These are phyloP conservation scores for Drosophila auraria DNA, from an alignment of 1,140 invertebrate genomes.

Conservation along the genomic window DNA sequence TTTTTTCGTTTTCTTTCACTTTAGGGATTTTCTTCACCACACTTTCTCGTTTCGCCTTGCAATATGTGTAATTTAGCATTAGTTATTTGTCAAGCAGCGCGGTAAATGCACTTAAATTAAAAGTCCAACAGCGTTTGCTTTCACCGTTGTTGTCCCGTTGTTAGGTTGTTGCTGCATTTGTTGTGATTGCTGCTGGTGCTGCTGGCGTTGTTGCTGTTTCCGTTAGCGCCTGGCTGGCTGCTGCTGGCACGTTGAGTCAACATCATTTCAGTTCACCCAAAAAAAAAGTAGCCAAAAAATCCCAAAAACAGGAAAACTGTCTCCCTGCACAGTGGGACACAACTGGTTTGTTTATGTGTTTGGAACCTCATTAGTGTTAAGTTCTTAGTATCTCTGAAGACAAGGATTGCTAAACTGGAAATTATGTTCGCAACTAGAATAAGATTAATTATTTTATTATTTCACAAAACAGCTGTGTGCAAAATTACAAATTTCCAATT, in stretches of 20 bases:
- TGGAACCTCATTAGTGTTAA: no score
- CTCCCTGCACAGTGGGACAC: slow-evolving; percentile 28
- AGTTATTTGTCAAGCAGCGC: slow-evolving; percentile 31
- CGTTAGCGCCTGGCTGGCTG: slow-evolving; percentile 55
- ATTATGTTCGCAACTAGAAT: no score
- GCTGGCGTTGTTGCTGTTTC: slow-evolving; percentile 19
- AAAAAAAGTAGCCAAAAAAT: slow-evolving; percentile 32
- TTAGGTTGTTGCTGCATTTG: slow-evolving; percentile 37
- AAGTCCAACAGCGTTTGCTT: slow-evolving; percentile 2
- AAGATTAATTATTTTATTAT: no score
- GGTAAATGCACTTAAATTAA: slow-evolving; percentile 29
- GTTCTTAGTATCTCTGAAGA: no score
- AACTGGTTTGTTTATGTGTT: neutral
- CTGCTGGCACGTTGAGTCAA: slow-evolving; percentile 61
- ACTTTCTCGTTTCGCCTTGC: slow-evolving; percentile 22
- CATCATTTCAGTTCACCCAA: slow-evolving; percentile 56
- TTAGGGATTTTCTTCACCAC: slow-evolving; percentile 12
- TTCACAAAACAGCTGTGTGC: no score
- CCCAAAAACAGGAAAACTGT: slow-evolving; percentile 27
- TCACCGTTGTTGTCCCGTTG: slow-evolving; percentile 34
- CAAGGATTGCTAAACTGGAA: no score
- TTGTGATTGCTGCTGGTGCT: slow-evolving; percentile 17
- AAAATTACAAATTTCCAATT: no score
- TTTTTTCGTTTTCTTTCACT: slow-evolving; percentile 5
- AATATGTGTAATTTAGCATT: slow-evolving; percentile 44